Percentiles rank a stretch among this genome's conserved stretches.
Evolutionary conservation across 2,113 vertebrate genomes (phyloP).

Genomic region (Antechinus flavipes): DNA sequence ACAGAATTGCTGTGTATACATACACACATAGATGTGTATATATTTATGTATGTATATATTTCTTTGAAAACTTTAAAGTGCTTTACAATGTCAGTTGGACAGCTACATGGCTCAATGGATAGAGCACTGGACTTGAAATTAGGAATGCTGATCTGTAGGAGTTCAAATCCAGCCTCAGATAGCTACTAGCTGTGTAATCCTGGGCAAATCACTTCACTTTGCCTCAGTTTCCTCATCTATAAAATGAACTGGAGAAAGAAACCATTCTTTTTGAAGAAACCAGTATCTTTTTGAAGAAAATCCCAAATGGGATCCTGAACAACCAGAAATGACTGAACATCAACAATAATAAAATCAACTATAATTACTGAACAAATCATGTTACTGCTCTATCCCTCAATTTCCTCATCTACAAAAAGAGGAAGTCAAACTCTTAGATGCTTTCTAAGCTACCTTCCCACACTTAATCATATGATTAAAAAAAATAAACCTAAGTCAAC

Average conservation of each 20-base stretch:
- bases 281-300: background rate
- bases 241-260: background rate
- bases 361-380: background rate
- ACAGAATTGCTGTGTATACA: background rate
- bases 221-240: background rate
- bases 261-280: background rate
- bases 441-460: background rate
- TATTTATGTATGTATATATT: background rate
- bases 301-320: background rate
- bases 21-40: background rate
- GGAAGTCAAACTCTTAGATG: background rate
- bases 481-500: background rate
- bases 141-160: background rate
- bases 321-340: background rate
- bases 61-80: background rate
- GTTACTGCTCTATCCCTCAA: conserved; percentile 9
- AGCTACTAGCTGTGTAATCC: background rate
- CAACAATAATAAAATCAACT: background rate
- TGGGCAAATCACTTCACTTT: background rate
- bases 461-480: conserved; percentile 41
- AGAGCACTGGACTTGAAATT: background rate
- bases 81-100: background rate
- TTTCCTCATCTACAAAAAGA: background rate
- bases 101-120: background rate
- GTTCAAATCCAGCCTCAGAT: background rate